These are phyloP conservation scores for Drosophila paulistorum DNA, from an alignment of 1,140 invertebrate species.

Conservation along the genomic window DNA sequence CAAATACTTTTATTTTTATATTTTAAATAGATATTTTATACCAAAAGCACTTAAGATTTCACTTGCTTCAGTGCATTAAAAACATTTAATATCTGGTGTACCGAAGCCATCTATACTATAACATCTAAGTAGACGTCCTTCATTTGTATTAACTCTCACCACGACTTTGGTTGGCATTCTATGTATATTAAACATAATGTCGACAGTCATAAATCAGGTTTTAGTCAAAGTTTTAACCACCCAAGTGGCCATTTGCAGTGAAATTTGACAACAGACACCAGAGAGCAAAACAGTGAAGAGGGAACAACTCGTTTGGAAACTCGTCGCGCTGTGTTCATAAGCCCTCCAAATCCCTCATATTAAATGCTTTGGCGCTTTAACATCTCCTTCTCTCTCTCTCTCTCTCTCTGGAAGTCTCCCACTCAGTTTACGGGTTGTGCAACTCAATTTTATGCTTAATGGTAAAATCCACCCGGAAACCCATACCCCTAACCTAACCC, in stretches of 20 bases:
- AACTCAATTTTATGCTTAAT: conserved; percentile 66
- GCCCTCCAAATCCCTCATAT: conserved; percentile 52
- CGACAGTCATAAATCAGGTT: conserved; percentile 36
- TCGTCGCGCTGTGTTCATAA: conserved; percentile 35
- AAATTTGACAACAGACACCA: conserved; percentile 22
- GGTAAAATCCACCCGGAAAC: conserved; percentile 18
- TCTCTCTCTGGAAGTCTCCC: no score
- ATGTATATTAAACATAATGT: not conserved
- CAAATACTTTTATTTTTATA: no score
- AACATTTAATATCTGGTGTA: no score
- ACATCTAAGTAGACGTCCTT: not conserved
- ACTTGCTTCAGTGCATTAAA: no score
- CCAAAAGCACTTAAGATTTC: no score
- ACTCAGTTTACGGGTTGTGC: conserved; percentile 29
- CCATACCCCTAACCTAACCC: not conserved
- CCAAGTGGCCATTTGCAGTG: conserved; percentile 18
- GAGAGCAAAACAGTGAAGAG: not conserved
- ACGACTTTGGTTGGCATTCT: not conserved
- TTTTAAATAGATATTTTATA: no score
- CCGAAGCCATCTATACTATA: not conserved
- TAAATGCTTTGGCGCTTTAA: conserved; percentile 52
- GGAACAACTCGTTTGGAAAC: conserved; percentile 6
- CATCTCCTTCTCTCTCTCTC: not conserved
- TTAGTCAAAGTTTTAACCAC: conserved; percentile 25
- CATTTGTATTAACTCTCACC: not conserved